Conservation (phyloP, 2,888 invertebrate genomes). For the Synergus japonicus region DNA sequence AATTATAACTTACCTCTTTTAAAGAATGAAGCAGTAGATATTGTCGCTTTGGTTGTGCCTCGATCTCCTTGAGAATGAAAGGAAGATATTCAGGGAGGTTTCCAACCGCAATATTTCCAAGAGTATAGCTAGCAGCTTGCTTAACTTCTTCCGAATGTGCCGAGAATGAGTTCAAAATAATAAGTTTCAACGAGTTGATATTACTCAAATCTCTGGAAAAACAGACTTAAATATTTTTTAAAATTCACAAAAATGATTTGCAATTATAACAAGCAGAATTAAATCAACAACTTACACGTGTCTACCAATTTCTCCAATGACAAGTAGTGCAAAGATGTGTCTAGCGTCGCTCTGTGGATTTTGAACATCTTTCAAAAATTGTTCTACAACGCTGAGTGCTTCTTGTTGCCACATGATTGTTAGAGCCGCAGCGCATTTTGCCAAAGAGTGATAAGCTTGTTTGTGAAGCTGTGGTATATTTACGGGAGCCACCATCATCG, state of each 20-base stretch:
- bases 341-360: conserved; percentile 87
- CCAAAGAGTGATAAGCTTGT: conserved; percentile 95
- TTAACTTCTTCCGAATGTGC: conserved; percentile 97
- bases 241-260: conserved; percentile 1
- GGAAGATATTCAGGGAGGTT: conserved; percentile 96
- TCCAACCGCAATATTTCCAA: conserved; percentile 97
- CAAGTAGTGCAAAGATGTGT: conserved; percentile 94
- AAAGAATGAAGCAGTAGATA: conserved; percentile 97
- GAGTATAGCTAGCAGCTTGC: conserved; percentile 97
- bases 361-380: conserved; percentile 86
- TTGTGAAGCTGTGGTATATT: conserved; percentile 78
- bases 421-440: conserved; percentile 97
- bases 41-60: conserved; percentile 95
- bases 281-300: conserved; percentile 85
- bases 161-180: conserved; percentile 91
- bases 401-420: conserved; percentile 88
- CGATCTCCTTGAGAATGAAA: conserved; percentile 95
- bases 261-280: neutral
- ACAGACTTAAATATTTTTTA: conserved; percentile 26
- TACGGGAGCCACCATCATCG: conserved; percentile 87
- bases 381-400: conserved; percentile 83
- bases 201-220: conserved; percentile 86
- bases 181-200: conserved; percentile 86
- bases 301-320: conserved; percentile 98
- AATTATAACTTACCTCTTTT: conserved; percentile 87